Evolutionary conservation across 1,140 invertebrate genomes (phyloP).

Genomic region (Cyclargus thomasi): DNA sequence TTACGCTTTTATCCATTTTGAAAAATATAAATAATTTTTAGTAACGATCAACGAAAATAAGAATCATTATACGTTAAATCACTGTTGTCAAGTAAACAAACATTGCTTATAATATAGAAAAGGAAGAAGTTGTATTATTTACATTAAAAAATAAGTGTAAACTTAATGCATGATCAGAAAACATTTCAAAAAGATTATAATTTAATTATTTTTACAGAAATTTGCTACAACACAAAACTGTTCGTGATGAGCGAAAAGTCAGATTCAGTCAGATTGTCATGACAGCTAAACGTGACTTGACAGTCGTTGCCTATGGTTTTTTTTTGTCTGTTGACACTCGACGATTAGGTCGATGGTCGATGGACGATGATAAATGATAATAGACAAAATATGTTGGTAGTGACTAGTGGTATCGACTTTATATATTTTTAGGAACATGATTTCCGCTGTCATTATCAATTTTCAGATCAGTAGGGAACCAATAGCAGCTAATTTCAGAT

Average conservation of each 20-base stretch:
- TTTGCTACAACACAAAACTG: slow-evolving; percentile 64
- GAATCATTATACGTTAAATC: slow-evolving; percentile 47
- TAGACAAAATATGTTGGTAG: too few species aligned
- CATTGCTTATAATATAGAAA: slow-evolving; percentile 47
- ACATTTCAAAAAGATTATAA: slow-evolving; percentile 59
- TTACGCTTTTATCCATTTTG: slow-evolving; percentile 66
- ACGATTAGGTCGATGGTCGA: too few species aligned
- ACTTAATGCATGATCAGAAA: slow-evolving; percentile 34
- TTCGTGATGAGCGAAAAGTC: slow-evolving; percentile 72
- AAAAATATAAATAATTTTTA: slow-evolving; percentile 38
- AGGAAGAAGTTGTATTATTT: slow-evolving; percentile 29
- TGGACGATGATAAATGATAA: too few species aligned
- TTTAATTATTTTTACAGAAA: slow-evolving; percentile 70
- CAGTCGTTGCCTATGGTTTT: background rate
- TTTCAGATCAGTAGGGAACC: too few species aligned
- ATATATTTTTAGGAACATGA: too few species aligned
- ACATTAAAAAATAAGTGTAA: slow-evolving; percentile 29
- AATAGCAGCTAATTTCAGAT: too few species aligned
- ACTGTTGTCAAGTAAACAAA: slow-evolving; percentile 62
- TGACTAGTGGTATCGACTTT: too few species aligned
- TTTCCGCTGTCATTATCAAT: too few species aligned
- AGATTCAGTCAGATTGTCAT: slow-evolving; percentile 24
- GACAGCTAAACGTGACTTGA: slow-evolving; percentile 28
- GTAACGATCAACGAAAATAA: slow-evolving; percentile 45
- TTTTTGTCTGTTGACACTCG: too few species aligned